phyloP scores from a whole-genome alignment of 2,113 vertebrate genomes.

The Calyptommatus sinebrachiatus region DNA sequence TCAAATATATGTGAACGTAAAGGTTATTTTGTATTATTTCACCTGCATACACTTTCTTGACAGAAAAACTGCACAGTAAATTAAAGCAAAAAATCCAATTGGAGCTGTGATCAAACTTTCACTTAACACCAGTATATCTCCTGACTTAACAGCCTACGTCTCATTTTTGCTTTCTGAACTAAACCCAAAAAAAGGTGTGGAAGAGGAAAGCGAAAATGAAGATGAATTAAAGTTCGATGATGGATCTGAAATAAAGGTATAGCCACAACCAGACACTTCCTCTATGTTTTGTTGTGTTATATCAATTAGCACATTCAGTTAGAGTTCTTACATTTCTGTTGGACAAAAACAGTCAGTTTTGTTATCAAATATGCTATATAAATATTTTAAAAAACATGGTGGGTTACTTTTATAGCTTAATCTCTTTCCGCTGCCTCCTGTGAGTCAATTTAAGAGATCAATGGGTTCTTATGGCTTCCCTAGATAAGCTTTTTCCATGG shows the following conservation, averaged over 20 bases:
- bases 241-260: too few species aligned
- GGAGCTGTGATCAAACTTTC: too few species aligned
- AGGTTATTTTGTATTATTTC: neutral
- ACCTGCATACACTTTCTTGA: neutral
- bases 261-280: neutral
- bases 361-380: neutral
- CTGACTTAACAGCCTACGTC: too few species aligned
- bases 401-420: neutral
- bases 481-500: constrained; percentile 10
- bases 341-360: neutral
- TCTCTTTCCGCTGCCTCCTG: neutral
- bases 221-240: too few species aligned
- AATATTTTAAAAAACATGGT: neutral
- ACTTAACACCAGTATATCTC: neutral
- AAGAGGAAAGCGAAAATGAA: too few species aligned
- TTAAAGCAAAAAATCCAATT: neutral
- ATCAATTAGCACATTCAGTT: neutral
- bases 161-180: too few species aligned
- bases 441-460: neutral
- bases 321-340: neutral
- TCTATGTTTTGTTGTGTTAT: neutral
- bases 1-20: neutral
- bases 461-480: constrained; percentile 2
- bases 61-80: neutral
- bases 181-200: too few species aligned